These are phyloP conservation scores for Ditylenchus dipsaci DNA, from an alignment of 1,140 invertebrate genomes.

Conservation along the genomic window DNA sequence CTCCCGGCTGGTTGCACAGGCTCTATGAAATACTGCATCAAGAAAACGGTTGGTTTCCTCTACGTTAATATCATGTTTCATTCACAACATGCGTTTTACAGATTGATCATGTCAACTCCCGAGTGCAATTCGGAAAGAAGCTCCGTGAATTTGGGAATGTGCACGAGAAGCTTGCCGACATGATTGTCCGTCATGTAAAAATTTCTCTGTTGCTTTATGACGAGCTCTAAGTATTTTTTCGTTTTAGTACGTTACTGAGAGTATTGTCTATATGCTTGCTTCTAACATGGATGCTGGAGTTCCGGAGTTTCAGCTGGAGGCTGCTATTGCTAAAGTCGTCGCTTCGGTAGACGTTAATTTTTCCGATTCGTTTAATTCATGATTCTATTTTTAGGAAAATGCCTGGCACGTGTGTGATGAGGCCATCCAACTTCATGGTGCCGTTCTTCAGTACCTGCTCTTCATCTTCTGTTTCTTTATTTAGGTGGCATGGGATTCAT, in stretches of 20 bases:
- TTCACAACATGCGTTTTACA: constrained; percentile 31
- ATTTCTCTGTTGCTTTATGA: neutral
- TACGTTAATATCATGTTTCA: neutral
- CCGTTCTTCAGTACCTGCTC: too few species aligned
- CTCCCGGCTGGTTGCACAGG: constrained; percentile 89
- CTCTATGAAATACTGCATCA: constrained; percentile 81
- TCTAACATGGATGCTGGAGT: constrained; percentile 81
- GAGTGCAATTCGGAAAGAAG: constrained; percentile 83
- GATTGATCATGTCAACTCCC: constrained; percentile 76
- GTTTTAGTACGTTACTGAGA: constrained; percentile 59
- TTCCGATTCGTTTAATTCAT: constrained; percentile 1
- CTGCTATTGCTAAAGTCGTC: constrained; percentile 87
- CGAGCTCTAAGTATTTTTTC: neutral
- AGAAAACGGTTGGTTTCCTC: constrained; percentile 69
- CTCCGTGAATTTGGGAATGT: constrained; percentile 82
- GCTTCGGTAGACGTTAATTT: constrained; percentile 57
- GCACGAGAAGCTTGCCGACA: constrained; percentile 64
- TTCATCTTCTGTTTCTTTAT: neutral
- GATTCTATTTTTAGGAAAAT: constrained; percentile 57
- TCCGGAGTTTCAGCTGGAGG: constrained; percentile 74
- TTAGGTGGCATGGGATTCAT: constrained; percentile 78
- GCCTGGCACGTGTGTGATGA: constrained; percentile 84
- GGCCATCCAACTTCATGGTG: constrained; percentile 85
- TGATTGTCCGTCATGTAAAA: constrained; percentile 27
- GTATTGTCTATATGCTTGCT: constrained; percentile 78